phyloP scores from a whole-genome alignment of 1,140 invertebrate species.

The Charaxes varanes region DNA sequence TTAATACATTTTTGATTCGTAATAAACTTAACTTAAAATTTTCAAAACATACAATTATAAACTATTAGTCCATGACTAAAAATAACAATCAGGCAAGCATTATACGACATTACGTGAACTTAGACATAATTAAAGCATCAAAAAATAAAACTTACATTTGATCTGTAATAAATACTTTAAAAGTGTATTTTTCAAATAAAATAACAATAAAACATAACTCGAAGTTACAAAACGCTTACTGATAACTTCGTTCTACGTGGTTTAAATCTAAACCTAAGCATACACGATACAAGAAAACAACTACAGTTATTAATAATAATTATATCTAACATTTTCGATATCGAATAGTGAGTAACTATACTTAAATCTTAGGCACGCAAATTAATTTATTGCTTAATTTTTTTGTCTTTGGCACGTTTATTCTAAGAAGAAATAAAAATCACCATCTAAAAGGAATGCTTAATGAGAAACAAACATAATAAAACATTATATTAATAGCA shows the following conservation, averaged over 20 bases:
- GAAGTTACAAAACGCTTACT: too few relatives aligned
- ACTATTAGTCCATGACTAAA: neutral
- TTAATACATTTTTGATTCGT: too few relatives aligned
- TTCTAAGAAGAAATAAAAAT: neutral
- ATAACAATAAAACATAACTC: too few relatives aligned
- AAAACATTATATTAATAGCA: neutral
- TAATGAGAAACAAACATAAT: neutral
- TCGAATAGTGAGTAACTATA: neutral
- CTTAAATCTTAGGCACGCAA: conserved; percentile 1
- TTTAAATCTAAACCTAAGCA: neutral
- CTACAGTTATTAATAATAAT: neutral
- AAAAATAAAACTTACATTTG: conserved; percentile 11
- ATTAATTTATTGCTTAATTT: conserved; percentile 4
- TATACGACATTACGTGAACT: conserved; percentile 3
- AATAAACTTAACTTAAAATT: too few relatives aligned
- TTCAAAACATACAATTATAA: too few relatives aligned
- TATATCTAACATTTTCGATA: neutral
- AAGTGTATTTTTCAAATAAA: neutral
- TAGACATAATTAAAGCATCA: conserved; percentile 22
- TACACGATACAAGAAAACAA: neutral
- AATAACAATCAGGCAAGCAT: neutral
- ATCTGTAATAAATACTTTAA: neutral
- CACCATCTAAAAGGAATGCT: too few relatives aligned
- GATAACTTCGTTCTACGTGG: too few relatives aligned
- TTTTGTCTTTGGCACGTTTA: conserved; percentile 7